Evolutionary conservation across 2,113 vertebrate species (phyloP).

Genomic region (Arenaria interpres): DNA sequence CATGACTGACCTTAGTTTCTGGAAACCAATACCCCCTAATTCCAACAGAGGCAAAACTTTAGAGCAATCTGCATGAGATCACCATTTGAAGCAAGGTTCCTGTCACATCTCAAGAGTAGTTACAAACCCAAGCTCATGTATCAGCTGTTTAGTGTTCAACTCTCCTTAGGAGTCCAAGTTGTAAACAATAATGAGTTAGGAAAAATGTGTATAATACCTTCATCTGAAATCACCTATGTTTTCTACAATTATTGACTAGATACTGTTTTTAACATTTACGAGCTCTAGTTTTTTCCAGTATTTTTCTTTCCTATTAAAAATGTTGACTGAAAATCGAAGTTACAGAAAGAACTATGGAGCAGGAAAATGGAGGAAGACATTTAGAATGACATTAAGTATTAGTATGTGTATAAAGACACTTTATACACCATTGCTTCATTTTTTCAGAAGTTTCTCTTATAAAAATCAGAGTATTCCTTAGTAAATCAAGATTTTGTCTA

Average conservation of each 20-base stretch:
- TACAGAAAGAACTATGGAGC: not conserved
- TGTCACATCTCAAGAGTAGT: not conserved
- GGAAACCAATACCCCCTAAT: not conserved
- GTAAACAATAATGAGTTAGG: not conserved
- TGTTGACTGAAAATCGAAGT: not conserved
- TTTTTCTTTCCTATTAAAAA: conserved; percentile 21
- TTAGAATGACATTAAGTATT: not conserved
- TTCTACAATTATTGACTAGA: not conserved
- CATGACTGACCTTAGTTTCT: not conserved
- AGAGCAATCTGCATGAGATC: not conserved
- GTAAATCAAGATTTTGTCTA: not conserved
- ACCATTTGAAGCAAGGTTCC: not conserved
- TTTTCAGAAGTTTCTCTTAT: not conserved
- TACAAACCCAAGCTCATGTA: not conserved
- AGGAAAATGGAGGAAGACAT: not conserved
- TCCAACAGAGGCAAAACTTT: not conserved
- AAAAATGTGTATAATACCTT: not conserved
- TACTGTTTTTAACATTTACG: not conserved
- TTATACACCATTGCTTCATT: not conserved
- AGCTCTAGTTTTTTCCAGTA: not conserved
- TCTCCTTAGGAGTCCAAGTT: not conserved
- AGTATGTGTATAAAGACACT: not conserved
- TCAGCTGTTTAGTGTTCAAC: not conserved
- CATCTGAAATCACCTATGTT: not conserved
- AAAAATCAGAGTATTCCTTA: not conserved